phyloP scores from a whole-genome alignment of 2,113 vertebrate genomes.

The Platichthys stellatus region DNA sequence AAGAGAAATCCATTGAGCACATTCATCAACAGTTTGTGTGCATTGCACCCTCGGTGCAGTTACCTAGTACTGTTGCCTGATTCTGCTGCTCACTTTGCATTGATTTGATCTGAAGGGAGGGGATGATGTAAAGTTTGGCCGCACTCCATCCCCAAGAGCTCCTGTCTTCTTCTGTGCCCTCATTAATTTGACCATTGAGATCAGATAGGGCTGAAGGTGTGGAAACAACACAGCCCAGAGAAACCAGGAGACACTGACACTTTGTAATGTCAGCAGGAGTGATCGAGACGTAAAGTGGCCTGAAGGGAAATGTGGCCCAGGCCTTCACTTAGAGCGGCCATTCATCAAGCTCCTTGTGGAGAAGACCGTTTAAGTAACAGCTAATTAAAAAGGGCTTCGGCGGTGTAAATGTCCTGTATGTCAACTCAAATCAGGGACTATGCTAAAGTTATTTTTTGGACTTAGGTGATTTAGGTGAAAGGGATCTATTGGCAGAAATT shows the following conservation, averaged over 20 bases:
- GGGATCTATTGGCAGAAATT: no score
- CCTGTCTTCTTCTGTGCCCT: slow-evolving; percentile 6
- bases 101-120: slow-evolving; percentile 54
- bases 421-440: no score
- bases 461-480: no score
- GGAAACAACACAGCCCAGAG: slow-evolving; percentile 31
- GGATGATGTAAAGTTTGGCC: slow-evolving; percentile 30
- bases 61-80: slow-evolving; percentile 44
- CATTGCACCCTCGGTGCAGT: slow-evolving; percentile 28
- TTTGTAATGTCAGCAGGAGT: slow-evolving; percentile 31
- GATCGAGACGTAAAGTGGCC: slow-evolving; percentile 17
- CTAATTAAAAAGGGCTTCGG: background rate
- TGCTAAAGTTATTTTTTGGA: no score
- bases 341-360: background rate
- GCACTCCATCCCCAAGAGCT: slow-evolving; percentile 36
- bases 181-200: slow-evolving; percentile 43
- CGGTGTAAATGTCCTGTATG: no score
- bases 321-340: background rate
- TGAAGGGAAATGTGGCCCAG: slow-evolving; percentile 4
- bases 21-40: slow-evolving; percentile 42
- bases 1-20: slow-evolving; percentile 28
- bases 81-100: slow-evolving; percentile 60
- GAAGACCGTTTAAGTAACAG: background rate
- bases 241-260: slow-evolving; percentile 44
- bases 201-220: slow-evolving; percentile 35